Conservation (phyloP, 2,113 vertebrate genomes). For the Benitochromis conjunctus region DNA sequence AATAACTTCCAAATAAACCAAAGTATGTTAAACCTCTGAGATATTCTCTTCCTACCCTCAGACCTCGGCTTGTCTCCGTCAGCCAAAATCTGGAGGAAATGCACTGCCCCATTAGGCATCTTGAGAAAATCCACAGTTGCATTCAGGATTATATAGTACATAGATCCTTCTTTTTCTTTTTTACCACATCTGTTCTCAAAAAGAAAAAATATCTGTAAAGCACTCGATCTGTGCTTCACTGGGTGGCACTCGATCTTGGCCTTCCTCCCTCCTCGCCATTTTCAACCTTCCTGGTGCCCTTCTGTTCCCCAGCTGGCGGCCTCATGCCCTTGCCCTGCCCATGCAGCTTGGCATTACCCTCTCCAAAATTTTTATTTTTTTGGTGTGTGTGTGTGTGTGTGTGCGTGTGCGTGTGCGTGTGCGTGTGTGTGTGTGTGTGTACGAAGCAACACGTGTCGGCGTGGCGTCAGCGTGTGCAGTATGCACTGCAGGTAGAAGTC, state of each 20-base stretch:
- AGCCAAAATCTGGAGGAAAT: slow-evolving; percentile 9
- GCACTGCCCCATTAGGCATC: neutral
- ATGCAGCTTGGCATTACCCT: neutral
- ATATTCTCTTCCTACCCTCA: slow-evolving; percentile 10
- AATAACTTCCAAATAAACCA: slow-evolving; percentile 18
- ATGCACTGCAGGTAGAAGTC: slow-evolving; percentile 33
- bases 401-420: neutral
- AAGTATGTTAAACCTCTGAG: slow-evolving; percentile 19
- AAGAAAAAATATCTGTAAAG: neutral
- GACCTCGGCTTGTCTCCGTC: neutral
- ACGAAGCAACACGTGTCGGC: neutral
- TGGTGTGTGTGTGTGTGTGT: neutral
- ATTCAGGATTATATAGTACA: slow-evolving; percentile 2
- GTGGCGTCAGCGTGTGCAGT: neutral
- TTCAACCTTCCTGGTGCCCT: neutral
- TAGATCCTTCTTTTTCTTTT: slow-evolving; percentile 40
- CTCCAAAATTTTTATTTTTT: neutral
- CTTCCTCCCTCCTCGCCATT: neutral
- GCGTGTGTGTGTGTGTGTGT: neutral
- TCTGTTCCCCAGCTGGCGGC: slow-evolving; percentile 39
- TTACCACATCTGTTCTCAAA: slow-evolving; percentile 15
- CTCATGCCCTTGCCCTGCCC: slow-evolving; percentile 37
- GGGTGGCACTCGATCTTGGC: slow-evolving; percentile 39
- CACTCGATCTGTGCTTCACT: slow-evolving; percentile 8
- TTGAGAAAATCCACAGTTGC: slow-evolving; percentile 4